phyloP scores from a whole-genome alignment of 2,888 invertebrate species.

The Sinelater perroti region DNA sequence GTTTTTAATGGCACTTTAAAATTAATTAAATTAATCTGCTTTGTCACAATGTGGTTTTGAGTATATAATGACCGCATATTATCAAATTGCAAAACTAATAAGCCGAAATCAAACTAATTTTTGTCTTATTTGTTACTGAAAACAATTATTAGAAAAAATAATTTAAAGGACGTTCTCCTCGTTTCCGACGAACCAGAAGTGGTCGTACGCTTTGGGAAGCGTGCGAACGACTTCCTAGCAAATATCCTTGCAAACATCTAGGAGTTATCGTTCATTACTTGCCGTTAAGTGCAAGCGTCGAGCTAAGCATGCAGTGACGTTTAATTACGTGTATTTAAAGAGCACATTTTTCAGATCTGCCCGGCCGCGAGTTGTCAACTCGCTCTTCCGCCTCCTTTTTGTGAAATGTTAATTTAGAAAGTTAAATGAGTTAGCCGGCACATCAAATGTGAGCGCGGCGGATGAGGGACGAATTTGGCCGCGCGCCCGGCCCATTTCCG shows the following conservation, averaged over 20 bases:
- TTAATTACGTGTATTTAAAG: conserved; percentile 14
- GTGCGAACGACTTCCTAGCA: conserved; percentile 18
- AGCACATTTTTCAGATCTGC: neutral
- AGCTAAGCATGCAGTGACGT: neutral
- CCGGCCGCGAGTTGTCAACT: conserved; percentile 11
- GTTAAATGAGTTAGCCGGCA: conserved; percentile 11
- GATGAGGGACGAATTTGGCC: too few species aligned
- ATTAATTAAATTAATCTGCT: too few species aligned
- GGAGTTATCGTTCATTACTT: conserved; percentile 7
- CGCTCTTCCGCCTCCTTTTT: conserved; percentile 2
- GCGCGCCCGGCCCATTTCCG: neutral
- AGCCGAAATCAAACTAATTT: too few species aligned
- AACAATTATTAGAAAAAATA: too few species aligned
- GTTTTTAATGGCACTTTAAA: too few species aligned
- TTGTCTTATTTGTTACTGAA: too few species aligned
- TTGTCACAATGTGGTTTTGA: too few species aligned
- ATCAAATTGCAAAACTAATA: too few species aligned
- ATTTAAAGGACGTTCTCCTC: too few species aligned
- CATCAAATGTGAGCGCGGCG: conserved; percentile 5
- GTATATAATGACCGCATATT: too few species aligned
- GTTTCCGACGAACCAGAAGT: too few species aligned
- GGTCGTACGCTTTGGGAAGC: too few species aligned
- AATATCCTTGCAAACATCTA: conserved; percentile 13
- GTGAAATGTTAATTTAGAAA: conserved; percentile 22
- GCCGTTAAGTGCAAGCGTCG: conserved; percentile 10